These are phyloP conservation scores for Antennarius maculatus DNA, from an alignment of 2,797 vertebrate species.

Conservation along the genomic window DNA sequence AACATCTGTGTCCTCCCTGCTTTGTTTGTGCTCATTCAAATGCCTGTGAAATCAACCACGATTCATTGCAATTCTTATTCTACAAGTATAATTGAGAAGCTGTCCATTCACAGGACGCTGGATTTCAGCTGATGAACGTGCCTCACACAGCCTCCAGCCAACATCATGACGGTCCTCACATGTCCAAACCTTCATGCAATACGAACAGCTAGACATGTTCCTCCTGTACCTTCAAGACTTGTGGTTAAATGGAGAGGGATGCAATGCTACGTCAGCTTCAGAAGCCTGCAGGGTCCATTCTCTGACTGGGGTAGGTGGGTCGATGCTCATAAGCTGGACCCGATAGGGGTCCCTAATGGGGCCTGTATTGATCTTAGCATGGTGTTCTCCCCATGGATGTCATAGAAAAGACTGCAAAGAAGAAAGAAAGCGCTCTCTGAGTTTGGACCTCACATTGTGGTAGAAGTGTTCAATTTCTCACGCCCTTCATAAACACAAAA, in stretches of 20 bases:
- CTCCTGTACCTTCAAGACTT: constrained; percentile 8
- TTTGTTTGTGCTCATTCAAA: constrained; percentile 44
- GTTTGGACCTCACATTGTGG: constrained; percentile 38
- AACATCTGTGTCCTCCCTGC: constrained; percentile 52
- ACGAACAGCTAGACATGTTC: neutral
- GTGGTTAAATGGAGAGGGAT: constrained; percentile 35
- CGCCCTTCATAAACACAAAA: constrained; percentile 34
- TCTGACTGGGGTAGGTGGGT: constrained; percentile 41
- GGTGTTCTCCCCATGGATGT: constrained; percentile 67
- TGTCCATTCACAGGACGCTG: constrained; percentile 50
- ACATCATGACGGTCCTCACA: constrained; percentile 39
- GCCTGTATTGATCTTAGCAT: constrained; percentile 71
- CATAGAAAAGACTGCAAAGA: constrained; percentile 63
- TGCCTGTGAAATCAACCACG: constrained; percentile 49
- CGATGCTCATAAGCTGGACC: constrained; percentile 66
- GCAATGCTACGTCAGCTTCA: constrained; percentile 22
- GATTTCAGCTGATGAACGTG: constrained; percentile 59
- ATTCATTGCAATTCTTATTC: constrained; percentile 37
- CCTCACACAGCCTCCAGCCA: constrained; percentile 41
- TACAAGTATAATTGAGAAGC: constrained; percentile 56
- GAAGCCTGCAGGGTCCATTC: constrained; percentile 43
- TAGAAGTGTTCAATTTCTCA: constrained; percentile 48
- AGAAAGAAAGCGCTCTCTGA: constrained; percentile 30
- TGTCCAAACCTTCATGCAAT: no score
- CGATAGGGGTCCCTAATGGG: constrained; percentile 75